Evolutionary conservation across 2,797 vertebrate genomes (phyloP), one percentile per base, ranked within the genome.

Genomic region (Tarsius wallacei): DNA sequence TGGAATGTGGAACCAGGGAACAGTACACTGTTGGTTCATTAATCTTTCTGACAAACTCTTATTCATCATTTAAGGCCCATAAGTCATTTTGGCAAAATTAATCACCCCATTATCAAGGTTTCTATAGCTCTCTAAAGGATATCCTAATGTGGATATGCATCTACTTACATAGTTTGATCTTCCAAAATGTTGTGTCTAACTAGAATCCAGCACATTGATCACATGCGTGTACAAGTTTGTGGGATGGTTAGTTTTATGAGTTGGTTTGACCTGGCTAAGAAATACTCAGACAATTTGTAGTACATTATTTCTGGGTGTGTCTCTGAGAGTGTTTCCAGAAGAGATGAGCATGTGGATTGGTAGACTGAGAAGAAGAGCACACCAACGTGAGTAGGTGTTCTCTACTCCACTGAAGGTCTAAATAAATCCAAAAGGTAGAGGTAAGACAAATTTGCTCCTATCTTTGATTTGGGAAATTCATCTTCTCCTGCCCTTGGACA

Each of bases 41-140:
- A 66, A 83, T 83, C 70, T 86, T 87, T 70, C 36, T 88, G 59
- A 81, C 19, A 88, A 93, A 91, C 19, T 77, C 24, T 55, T 73
- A 92, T 76, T 81, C 33, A 61, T 90, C 70, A 90, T 83, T 82
- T 94, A 83, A 78, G n/a, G 33, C 36, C 80, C 55, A 83, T 63
- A 87, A 90, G 66, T 12, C 76, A 83, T 49, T 61, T 0, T 83
- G 68, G 49, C 42, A 94, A 73, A 78, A 82, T 94, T 61, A 90
- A 83, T 77, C 53, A 83, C 63, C 64, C 74, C 70, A 82, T 74
- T 86, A 94, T 24, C 47, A 82, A 88, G 55, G n/a, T 77, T 83
- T 15, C 57, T 83, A 61, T 24, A 83, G 70, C 24, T 90, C 93
- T 90, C 70, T 49, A 85, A 78, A 28, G 51, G 57, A 14, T 68